Evolutionary conservation across 2,888 invertebrate genomes (phyloP).

Genomic region (Chymomyza amoena): DNA sequence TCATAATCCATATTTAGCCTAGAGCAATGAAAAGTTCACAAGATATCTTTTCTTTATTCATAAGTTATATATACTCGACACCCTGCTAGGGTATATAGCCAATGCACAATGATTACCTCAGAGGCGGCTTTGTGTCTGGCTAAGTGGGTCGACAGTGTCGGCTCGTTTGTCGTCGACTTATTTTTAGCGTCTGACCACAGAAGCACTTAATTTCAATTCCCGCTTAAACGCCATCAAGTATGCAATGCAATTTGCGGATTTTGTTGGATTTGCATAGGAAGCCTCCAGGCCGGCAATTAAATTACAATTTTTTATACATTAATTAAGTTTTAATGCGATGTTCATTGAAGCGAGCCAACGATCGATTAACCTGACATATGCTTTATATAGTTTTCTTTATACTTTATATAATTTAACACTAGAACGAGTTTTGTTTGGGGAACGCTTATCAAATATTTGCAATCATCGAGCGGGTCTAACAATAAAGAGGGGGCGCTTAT

Average conservation of each 20-base stretch:
- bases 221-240: constrained; percentile 39
- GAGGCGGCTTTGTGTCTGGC: constrained; percentile 11
- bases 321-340: constrained; percentile 54
- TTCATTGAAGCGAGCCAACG: constrained; percentile 42
- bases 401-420: constrained; percentile 63
- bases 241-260: constrained; percentile 31
- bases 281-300: background rate
- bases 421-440: constrained; percentile 60
- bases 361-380: background rate
- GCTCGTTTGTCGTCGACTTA: constrained; percentile 6
- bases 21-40: too few species aligned
- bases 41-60: too few species aligned
- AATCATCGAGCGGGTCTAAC: background rate
- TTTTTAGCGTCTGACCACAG: constrained; percentile 14
- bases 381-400: background rate
- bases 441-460: constrained; percentile 53
- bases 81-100: background rate
- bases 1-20: too few species aligned
- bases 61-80: background rate
- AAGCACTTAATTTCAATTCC: constrained; percentile 25
- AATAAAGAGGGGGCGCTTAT: background rate
- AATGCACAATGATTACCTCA: constrained; percentile 42
- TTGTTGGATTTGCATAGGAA: constrained; percentile 5
- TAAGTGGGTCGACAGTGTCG: constrained; percentile 43
- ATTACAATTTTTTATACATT: constrained; percentile 30